phyloP scores from a whole-genome alignment of 2,113 vertebrate species.

The Zingel zingel region DNA sequence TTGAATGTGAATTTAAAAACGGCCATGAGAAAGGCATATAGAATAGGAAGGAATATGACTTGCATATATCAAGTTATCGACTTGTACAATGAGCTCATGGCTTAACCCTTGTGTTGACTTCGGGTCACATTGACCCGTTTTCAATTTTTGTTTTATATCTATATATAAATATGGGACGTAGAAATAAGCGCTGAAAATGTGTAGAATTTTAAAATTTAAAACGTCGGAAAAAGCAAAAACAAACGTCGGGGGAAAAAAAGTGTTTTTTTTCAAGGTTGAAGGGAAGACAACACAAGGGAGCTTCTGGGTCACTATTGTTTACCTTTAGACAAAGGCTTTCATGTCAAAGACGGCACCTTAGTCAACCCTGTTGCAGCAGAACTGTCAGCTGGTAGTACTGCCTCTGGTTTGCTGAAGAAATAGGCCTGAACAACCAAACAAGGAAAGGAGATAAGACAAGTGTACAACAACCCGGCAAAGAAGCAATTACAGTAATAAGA shows the following conservation, averaged over 20 bases:
- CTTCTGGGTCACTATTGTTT: conserved; percentile 26
- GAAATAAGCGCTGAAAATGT: too few species aligned
- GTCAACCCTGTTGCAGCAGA: not conserved
- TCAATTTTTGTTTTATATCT: too few species aligned
- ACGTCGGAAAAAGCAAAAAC: too few species aligned
- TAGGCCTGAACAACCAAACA: conserved; percentile 83
- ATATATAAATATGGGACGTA: too few species aligned
- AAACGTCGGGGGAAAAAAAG: too few species aligned
- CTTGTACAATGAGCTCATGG: not conserved
- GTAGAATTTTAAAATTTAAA: too few species aligned
- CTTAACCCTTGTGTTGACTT: too few species aligned
- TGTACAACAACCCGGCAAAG: not conserved
- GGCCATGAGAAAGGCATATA: not conserved
- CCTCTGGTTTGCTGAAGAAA: conserved; percentile 91
- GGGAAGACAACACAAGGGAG: too few species aligned
- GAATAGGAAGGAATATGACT: not conserved
- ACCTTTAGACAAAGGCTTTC: conserved; percentile 69
- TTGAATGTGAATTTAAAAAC: not conserved
- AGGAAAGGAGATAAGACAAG: not conserved
- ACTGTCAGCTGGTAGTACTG: not conserved
- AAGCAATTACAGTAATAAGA: conserved; percentile 1
- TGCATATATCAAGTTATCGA: conserved; percentile 16
- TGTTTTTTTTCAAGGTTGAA: too few species aligned
- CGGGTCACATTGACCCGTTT: too few species aligned
- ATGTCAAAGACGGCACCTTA: conserved; percentile 66